Percentiles rank a stretch among this genome's conserved stretches.
Evolutionary conservation across 2,888 invertebrate species (phyloP).

Genomic region (Cyrtodaria siliqua): DNA sequence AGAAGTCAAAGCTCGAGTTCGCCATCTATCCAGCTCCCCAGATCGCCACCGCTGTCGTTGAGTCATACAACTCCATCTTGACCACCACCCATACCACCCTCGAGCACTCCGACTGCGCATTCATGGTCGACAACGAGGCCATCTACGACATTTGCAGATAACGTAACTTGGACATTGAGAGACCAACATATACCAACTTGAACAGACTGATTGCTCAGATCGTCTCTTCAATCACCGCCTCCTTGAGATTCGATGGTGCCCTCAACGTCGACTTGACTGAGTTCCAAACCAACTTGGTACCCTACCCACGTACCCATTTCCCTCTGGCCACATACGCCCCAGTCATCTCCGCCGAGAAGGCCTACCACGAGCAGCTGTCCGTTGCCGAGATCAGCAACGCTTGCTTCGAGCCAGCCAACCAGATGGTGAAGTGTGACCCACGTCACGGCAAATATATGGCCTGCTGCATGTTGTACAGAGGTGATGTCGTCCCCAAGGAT

Average conservation of each 20-base stretch:
- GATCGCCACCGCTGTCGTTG: conserved; percentile 82
- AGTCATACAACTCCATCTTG: conserved; percentile 82
- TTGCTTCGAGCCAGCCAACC: conserved; percentile 94
- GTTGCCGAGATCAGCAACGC: conserved; percentile 88
- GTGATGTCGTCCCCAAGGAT: conserved; percentile 88
- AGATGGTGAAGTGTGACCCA: conserved; percentile 93
- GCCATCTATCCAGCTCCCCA: conserved; percentile 84
- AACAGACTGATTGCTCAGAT: conserved; percentile 94
- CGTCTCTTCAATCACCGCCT: conserved; percentile 72
- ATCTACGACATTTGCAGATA: conserved; percentile 90
- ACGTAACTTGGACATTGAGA: conserved; percentile 93
- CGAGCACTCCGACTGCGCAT: conserved; percentile 82
- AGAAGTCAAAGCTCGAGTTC: conserved; percentile 84
- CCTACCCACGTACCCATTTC: conserved; percentile 91
- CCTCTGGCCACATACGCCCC: conserved; percentile 94
- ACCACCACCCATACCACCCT: conserved; percentile 83
- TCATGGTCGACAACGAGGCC: conserved; percentile 98
- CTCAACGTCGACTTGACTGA: conserved; percentile 87
- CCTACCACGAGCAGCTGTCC: conserved; percentile 91
- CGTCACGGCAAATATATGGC: conserved; percentile 91
- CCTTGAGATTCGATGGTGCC: conserved; percentile 86
- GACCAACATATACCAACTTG: conserved; percentile 94
- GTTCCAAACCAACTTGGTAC: conserved; percentile 86
- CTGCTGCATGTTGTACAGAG: conserved; percentile 97
- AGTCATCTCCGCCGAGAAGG: conserved; percentile 97